Evolutionary conservation across 1,140 invertebrate genomes (phyloP), one percentile per base, ranked within the genome.

Genomic region (Metaphire vulgaris): DNA sequence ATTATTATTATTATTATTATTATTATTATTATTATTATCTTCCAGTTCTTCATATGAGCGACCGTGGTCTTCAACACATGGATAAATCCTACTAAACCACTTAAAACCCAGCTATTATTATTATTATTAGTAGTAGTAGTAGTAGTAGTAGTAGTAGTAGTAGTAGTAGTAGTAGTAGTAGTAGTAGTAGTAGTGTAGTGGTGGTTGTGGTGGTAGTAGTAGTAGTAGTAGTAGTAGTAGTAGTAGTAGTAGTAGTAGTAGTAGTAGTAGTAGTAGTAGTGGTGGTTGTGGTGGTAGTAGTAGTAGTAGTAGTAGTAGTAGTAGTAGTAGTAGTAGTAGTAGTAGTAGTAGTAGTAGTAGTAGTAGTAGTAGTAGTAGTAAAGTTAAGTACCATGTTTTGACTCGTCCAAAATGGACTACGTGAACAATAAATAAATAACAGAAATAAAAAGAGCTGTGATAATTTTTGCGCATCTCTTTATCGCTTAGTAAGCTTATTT

Each of bases 131-230:
- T 56, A 56, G 41, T 56, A 56, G 41, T 56, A 56, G 41, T 56
- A 56, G 41, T 56, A 56, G 41, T 56, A 56, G 41, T 56, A 56
- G 41, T 56, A 56, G 41, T 56, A 56, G 41, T 56, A 56, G 41
- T 56, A 56, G 41, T 56, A 56, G 41, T 56, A 56, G 41, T 56
- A 56, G 41, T 56, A 56, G 41, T 56, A 56, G 41, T 56, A 56
- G 41, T 56, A 56, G 41, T 56, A 56, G 41, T 56, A 56, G 41
- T 56, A 56, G 41, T 56, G 41, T 56, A 56, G 41, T 56, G 41
- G 41, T 56, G 41, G 41, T 56, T 6, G 41, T 56, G 21, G 41
- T 56, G 41, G 41, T 56, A 21, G 41, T 56, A 56, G 41, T 56
- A 56, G 41, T 56, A 56, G 41, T 56, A 21, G 41, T 56, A 56